Conservation (phyloP, 2,113 vertebrate species). For the Alces alces region DNA sequence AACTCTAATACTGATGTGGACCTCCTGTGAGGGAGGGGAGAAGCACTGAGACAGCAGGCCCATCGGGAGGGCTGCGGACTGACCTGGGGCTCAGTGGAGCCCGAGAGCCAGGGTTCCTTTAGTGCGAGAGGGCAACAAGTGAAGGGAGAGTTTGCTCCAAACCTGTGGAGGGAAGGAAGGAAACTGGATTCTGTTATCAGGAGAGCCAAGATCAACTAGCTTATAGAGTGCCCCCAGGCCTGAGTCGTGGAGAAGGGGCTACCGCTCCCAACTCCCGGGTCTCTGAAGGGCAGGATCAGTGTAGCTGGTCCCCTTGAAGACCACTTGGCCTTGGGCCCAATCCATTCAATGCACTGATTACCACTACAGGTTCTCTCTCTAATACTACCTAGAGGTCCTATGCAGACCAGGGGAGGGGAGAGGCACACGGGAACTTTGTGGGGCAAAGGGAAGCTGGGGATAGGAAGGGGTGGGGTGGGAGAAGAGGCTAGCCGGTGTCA, state of each 20-base stretch:
- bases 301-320: conserved; percentile 58
- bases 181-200: conserved; percentile 34
- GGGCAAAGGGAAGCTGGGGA: conserved; percentile 32
- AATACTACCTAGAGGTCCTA: conserved; percentile 68
- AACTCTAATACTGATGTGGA: conserved; percentile 68
- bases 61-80: background rate
- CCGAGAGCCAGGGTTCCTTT: conserved; percentile 37
- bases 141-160: conserved; percentile 41
- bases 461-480: conserved; percentile 26
- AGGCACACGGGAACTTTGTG: conserved; percentile 64
- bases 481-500: conserved; percentile 59
- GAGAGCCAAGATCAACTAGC: conserved; percentile 55
- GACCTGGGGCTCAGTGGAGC: conserved; percentile 39
- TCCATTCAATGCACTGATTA: conserved; percentile 60
- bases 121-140: conserved; percentile 51
- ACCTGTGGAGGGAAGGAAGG: conserved; percentile 52
- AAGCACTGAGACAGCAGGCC: conserved; percentile 43
- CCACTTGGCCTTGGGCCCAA: conserved; percentile 48
- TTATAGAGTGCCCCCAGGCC: conserved; percentile 57
- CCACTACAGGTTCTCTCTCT: conserved; percentile 65
- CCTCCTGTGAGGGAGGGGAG: conserved; percentile 22
- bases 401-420: conserved; percentile 61
- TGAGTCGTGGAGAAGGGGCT: conserved; percentile 40
- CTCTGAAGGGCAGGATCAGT: conserved; percentile 61
- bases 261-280: conserved; percentile 44